Evolutionary conservation across 2,888 invertebrate genomes (phyloP), one percentile per base, ranked within the genome.

Genomic region (Strigamia maritima): DNA sequence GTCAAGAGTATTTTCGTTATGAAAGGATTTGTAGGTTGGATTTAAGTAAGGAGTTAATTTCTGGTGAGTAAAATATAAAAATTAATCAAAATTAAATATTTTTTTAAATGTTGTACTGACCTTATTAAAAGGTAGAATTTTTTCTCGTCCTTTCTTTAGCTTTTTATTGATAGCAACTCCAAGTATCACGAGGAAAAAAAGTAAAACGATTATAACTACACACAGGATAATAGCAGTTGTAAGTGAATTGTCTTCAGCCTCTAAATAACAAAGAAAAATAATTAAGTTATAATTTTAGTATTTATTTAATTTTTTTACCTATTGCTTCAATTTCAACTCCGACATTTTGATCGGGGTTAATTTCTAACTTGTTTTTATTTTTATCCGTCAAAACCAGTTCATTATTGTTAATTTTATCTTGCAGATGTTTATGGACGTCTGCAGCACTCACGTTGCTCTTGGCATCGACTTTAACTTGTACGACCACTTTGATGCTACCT

Each of bases 1-100:
- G 24, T 78, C 78, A 2, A 78, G 44, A 22, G 78, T 78, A 31
- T 78, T 78, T 65, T 78, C 78, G 60, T 78, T 22, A 65, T 78
- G 78, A 65, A 78, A 78, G 4, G 12, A 24, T 65, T 78, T 78
- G 78, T 78, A 78, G 7, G 78, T 65, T n/a, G 78, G 78, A 35
- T 26, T 24, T 31, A 78, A 19, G 28, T 78, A 65, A n/a, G 31
- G 60, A 4, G 65, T 40, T 60, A 35, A 14, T 65, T 65, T 78
- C 78, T 78, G 65, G 3, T 31, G 10, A 28, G 4, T 31, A 7
- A 76, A 8, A 22, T 4, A 74, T 26, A 65, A 65, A 19, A 19
- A 14, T 19, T 14, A 14, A 74, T 8, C 8, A 74, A 4, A 4
- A 19, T 74, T 74, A 6, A 74, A 19, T 19, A 6, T 8, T 24